Conservation (phyloP, 2,113 vertebrate species). For the Bagarius yarrelli region DNA sequence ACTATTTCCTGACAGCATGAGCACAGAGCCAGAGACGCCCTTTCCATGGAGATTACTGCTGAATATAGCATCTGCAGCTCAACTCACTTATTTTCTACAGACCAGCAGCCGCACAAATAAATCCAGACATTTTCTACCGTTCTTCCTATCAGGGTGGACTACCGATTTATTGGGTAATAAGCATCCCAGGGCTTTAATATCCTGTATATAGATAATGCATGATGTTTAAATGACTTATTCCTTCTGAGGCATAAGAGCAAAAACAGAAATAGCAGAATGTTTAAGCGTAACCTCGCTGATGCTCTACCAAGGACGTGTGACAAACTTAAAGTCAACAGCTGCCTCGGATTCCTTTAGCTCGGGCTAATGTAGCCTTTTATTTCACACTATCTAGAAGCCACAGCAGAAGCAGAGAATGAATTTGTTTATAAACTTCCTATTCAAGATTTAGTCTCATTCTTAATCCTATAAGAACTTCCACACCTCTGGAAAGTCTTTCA, state of each 20-base stretch:
- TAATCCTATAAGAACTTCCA: too few species aligned
- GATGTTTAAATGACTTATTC: background rate
- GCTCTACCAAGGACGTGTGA: background rate
- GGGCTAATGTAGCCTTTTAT: background rate
- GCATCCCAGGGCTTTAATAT: background rate
- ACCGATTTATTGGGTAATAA: background rate
- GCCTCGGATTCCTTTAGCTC: background rate
- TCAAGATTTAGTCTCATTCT: background rate
- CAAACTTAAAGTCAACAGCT: too few species aligned
- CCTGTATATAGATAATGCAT: slow-evolving; percentile 1
- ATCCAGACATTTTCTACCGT: slow-evolving; percentile 18
- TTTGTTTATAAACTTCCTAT: too few species aligned
- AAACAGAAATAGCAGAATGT: slow-evolving; percentile 20
- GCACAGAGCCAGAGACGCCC: slow-evolving; percentile 37
- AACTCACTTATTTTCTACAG: slow-evolving; percentile 41
- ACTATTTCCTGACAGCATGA: slow-evolving; percentile 60
- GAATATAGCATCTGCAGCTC: slow-evolving; percentile 43
- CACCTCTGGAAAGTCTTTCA: too few species aligned
- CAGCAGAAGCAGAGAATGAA: background rate
- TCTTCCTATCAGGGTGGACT: background rate
- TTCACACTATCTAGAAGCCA: background rate
- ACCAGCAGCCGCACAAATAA: slow-evolving; percentile 15
- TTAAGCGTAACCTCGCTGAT: background rate
- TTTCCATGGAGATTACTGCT: slow-evolving; percentile 40
- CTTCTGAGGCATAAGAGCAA: background rate